Evolutionary conservation across 35 echinoderm and acorn worm species (phyloP).

Genomic region (Stichopus chloronotus): DNA sequence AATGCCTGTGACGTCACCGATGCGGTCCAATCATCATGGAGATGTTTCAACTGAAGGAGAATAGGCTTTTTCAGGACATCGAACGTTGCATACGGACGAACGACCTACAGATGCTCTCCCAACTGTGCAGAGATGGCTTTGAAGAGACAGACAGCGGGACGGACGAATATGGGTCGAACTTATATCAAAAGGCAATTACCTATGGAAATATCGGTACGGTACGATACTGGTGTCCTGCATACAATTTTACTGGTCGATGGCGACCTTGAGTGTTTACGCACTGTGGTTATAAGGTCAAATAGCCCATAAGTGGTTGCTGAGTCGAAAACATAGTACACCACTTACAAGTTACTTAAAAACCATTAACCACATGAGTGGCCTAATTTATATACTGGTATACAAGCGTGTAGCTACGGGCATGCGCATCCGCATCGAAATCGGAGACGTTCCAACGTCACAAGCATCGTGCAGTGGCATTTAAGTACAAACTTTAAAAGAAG

Average conservation of each 20-base stretch:
- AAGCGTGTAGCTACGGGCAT: no score
- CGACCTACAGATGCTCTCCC: background rate
- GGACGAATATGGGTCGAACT: background rate
- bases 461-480: no score
- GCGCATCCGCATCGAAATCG: no score
- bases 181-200: constrained; percentile 19
- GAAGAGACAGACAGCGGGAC: constrained; percentile 29
- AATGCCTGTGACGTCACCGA: background rate
- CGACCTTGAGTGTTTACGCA: background rate
- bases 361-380: no score
- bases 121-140: constrained; percentile 8
- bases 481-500: no score
- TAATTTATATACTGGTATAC: no score
- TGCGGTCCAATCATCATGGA: background rate
- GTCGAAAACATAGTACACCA: no score
- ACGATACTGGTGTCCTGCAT: background rate
- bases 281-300: background rate
- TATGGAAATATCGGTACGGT: constrained; percentile 14
- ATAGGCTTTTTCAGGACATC: background rate
- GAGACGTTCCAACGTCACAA: no score
- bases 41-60: background rate
- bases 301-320: background rate
- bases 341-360: no score
- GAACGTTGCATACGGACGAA: background rate
- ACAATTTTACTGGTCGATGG: background rate